Base-by-base conservation (phyloP, 2,113 vertebrate species). In the Setophaga petechia region DNA sequence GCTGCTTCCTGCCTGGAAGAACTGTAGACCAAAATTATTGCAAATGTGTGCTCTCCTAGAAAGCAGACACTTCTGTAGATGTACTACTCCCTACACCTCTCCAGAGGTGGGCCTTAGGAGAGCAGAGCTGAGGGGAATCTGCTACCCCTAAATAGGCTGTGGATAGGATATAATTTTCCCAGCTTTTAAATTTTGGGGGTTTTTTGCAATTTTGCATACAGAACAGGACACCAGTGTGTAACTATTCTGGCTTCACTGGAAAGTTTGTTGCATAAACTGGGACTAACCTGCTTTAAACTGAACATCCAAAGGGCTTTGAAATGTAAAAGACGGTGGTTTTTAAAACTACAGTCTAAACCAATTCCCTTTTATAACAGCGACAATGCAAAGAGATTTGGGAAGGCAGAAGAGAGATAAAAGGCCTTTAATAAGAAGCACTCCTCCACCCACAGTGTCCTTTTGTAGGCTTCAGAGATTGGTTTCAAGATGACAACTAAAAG, bases 221-320 rank as follows among this genome's bases (percentile, higher is more conserved):
- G 41, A 91, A 54, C n/a, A 49, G 28, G 33, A 80, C 37, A 66
- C 0, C 1, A 0, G 24, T 11, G 15, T 68, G 27, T 39, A 76
- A 90, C 41, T 73, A 68, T 46, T 77, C 41, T 66, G 65, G 81
- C 73, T 87, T 84, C 87, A 75, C 71, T 66, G n/a, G 58, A 67
- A 95, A 86, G n/a, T 88, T 90, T 71, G 57, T 74, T 72, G 5
- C 47, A 67, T 51, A 87, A 63, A 43, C 37, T 68, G 41, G 33
- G 59, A 77, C 63, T 59, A 92, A 86, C 79, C 55, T 89, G 68
- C 90, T 95, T 88, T 90, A 86, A 84, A 80, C 19, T 51, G 88
- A 92, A 94, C 55, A 90, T 37, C 28, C 63, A 84, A 51, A 77
- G 43, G 55, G 18, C 95, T 94, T 95, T 97, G 96, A 96, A 96